phyloP scores from a whole-genome alignment of 2,797 vertebrate species.

The Sebastes hopkinsi region DNA sequence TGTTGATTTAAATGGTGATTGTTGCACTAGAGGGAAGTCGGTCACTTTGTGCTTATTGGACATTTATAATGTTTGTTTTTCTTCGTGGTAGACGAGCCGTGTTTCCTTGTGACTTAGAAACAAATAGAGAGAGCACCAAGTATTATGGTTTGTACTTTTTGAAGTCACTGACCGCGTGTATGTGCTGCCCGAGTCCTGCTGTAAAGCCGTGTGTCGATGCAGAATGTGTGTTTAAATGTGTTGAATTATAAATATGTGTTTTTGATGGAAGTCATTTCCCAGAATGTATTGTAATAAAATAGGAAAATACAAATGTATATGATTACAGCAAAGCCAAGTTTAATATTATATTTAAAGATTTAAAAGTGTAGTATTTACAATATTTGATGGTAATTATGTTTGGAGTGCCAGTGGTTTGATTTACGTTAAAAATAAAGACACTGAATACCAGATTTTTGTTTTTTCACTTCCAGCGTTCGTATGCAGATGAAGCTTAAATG shows the following conservation, averaged over 20 bases:
- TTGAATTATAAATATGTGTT: background rate
- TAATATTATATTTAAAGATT: constrained; percentile 10
- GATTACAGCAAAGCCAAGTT: background rate
- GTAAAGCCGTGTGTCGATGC: background rate
- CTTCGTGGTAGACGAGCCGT: background rate
- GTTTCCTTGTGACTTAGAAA: background rate
- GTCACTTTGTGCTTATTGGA: background rate
- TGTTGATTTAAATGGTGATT: background rate
- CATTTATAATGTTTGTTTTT: background rate
- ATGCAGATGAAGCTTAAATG: background rate
- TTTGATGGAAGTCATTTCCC: background rate
- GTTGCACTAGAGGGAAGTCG: background rate
- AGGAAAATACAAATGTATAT: background rate
- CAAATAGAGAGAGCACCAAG: background rate
- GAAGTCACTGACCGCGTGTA: background rate
- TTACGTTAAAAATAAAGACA: constrained; percentile 43
- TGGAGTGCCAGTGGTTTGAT: constrained; percentile 1
- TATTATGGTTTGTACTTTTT: background rate
- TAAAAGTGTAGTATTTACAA: background rate
- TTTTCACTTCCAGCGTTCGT: background rate
- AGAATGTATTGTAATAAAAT: constrained; percentile 19
- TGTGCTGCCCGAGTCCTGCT: background rate
- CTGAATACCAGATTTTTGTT: background rate
- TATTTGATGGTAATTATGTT: constrained; percentile 18
- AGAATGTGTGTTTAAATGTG: background rate